Evolutionary conservation across 1,140 invertebrate genomes (phyloP).

Genomic region (Drosophila persimilis): DNA sequence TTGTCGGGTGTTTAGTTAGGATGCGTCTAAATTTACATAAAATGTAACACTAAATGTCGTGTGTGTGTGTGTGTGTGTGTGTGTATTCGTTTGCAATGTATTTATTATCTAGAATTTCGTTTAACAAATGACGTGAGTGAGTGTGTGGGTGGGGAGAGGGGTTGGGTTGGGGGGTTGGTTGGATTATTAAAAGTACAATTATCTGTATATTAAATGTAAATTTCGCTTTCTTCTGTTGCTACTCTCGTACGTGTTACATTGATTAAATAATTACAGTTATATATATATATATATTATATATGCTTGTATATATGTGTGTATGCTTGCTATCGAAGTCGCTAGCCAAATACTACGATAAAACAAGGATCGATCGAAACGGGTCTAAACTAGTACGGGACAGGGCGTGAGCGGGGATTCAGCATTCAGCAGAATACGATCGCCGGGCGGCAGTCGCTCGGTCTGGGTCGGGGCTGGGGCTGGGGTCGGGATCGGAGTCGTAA

Average conservation of each 20-base stretch:
- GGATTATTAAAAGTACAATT: slow-evolving; percentile 51
- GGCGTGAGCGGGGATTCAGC: not conserved
- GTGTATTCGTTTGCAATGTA: slow-evolving; percentile 15
- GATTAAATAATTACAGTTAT: slow-evolving; percentile 63
- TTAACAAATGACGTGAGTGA: slow-evolving; percentile 43
- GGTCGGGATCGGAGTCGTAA: slow-evolving; percentile 12
- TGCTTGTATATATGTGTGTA: slow-evolving; percentile 2
- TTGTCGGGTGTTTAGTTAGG: slow-evolving; percentile 39
- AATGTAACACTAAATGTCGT: slow-evolving; percentile 49
- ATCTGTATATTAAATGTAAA: no score
- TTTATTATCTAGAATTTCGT: slow-evolving; percentile 39
- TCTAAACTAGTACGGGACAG: slow-evolving; percentile 7
- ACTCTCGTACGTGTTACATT: no score
- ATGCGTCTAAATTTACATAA: slow-evolving; percentile 59
- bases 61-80: no score
- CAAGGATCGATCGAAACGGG: slow-evolving; percentile 37
- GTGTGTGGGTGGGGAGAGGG: not conserved
- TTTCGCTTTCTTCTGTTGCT: no score
- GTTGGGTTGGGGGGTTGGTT: not conserved
- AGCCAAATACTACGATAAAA: slow-evolving; percentile 56
- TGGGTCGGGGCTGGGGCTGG: not conserved
- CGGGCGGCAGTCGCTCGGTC: not conserved
- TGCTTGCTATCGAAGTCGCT: slow-evolving; percentile 51
- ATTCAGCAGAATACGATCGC: no score
- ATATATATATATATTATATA: slow-evolving; percentile 31